Conservation (phyloP, 2,888 invertebrate genomes). For the Prenolepis imparis region DNA sequence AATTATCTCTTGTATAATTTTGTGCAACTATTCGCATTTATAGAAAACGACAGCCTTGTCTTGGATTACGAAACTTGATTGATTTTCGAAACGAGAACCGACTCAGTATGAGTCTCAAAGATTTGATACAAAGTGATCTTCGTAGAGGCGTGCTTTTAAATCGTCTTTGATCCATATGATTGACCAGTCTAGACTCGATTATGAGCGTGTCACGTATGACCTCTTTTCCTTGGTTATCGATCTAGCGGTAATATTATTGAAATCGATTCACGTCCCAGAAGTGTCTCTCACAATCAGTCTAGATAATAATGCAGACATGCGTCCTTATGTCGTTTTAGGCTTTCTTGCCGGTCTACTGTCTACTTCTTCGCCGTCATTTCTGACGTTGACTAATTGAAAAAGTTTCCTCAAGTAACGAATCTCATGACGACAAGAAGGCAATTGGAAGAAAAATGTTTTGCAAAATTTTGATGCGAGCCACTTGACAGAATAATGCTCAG, state of each 20-base stretch:
- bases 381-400: slow-evolving; percentile 69
- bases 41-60: neutral
- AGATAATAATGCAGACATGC: slow-evolving; percentile 63
- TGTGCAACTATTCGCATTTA: neutral
- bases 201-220: slow-evolving; percentile 52
- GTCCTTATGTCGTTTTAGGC: slow-evolving; percentile 23
- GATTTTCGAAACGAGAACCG: neutral
- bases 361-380: slow-evolving; percentile 44
- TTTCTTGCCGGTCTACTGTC: slow-evolving; percentile 38
- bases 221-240: slow-evolving; percentile 67
- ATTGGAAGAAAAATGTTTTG: slow-evolving; percentile 24
- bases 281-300: slow-evolving; percentile 33
- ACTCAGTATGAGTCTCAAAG: neutral
- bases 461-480: neutral
- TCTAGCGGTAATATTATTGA: slow-evolving; percentile 64
- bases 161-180: slow-evolving; percentile 71
- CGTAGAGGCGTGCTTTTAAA: slow-evolving; percentile 35
- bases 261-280: slow-evolving; percentile 69
- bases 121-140: slow-evolving; percentile 31
- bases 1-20: neutral
- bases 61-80: slow-evolving; percentile 20
- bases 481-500: neutral
- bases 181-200: slow-evolving; percentile 65
- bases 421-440: neutral
- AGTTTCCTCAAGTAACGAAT: slow-evolving; percentile 40